Evolutionary conservation across 2,888 invertebrate species (phyloP).

Genomic region (Sarcophaga subvicina): DNA sequence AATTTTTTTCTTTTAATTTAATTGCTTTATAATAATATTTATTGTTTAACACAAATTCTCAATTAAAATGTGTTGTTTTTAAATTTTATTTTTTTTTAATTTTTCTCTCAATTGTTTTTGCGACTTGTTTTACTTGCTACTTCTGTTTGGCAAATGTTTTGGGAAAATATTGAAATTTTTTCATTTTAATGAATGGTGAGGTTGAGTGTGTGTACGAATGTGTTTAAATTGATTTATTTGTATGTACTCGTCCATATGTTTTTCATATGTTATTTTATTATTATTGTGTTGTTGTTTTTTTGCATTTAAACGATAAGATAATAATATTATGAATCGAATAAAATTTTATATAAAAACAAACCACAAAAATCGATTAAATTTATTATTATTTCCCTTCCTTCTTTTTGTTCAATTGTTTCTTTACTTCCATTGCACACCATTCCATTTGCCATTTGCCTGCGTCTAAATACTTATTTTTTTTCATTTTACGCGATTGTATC

Average conservation of each 20-base stretch:
- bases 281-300: not conserved
- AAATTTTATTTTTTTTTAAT: constrained; percentile 40
- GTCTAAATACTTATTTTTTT: not conserved
- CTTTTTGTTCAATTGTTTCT: not conserved
- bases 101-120: constrained; percentile 5
- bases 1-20: not conserved
- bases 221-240: not conserved
- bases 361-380: constrained; percentile 62
- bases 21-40: constrained; percentile 31
- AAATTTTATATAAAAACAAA: constrained; percentile 40
- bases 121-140: constrained; percentile 48
- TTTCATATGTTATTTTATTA: constrained; percentile 20
- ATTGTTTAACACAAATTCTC: constrained; percentile 53
- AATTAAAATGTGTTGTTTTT: not conserved
- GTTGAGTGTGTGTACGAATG: not conserved
- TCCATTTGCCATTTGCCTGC: not conserved
- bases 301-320: constrained; percentile 67
- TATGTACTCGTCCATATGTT: not conserved
- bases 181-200: not conserved
- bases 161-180: constrained; percentile 11
- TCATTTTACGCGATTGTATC: not conserved
- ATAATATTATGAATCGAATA: constrained; percentile 40
- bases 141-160: constrained; percentile 38
- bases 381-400: constrained; percentile 37
- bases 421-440: constrained; percentile 9